Evolutionary conservation across 2,888 invertebrate genomes (phyloP).

Genomic region (Chrysopilus asiliformis): DNA sequence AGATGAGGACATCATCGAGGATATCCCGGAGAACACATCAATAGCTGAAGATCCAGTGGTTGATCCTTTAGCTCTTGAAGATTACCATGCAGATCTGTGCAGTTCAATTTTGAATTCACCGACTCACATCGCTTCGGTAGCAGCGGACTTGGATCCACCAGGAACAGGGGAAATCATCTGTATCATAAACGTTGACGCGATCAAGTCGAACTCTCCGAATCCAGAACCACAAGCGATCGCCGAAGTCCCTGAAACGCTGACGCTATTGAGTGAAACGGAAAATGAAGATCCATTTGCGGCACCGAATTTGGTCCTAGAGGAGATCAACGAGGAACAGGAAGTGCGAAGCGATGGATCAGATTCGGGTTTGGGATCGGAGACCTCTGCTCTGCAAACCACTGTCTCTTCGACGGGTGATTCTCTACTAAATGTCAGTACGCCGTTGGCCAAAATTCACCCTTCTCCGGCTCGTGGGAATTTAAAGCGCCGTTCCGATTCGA

Average conservation of each 20-base stretch:
- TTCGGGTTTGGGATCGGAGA: constrained; percentile 68
- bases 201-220: constrained; percentile 1
- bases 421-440: constrained; percentile 1
- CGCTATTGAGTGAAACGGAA: not conserved
- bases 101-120: constrained; percentile 5
- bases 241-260: not conserved
- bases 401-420: constrained; percentile 3
- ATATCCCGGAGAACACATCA: no score
- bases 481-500: constrained; percentile 42
- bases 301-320: constrained; percentile 4
- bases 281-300: constrained; percentile 2
- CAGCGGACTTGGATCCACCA: no score
- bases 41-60: constrained; percentile 26
- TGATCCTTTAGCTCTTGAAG: constrained; percentile 35
- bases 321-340: constrained; percentile 42
- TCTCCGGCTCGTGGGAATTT: constrained; percentile 47
- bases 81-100: constrained; percentile 16
- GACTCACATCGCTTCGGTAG: no score
- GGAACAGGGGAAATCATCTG: constrained; percentile 14
- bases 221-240: not conserved
- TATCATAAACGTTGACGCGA: constrained; percentile 17
- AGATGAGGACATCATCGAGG: no score
- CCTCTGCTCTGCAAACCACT: constrained; percentile 27
- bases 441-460: not conserved
- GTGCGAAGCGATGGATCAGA: constrained; percentile 71